Conservation (phyloP, 2,797 vertebrate species). For the Astyanax mexicanus region DNA sequence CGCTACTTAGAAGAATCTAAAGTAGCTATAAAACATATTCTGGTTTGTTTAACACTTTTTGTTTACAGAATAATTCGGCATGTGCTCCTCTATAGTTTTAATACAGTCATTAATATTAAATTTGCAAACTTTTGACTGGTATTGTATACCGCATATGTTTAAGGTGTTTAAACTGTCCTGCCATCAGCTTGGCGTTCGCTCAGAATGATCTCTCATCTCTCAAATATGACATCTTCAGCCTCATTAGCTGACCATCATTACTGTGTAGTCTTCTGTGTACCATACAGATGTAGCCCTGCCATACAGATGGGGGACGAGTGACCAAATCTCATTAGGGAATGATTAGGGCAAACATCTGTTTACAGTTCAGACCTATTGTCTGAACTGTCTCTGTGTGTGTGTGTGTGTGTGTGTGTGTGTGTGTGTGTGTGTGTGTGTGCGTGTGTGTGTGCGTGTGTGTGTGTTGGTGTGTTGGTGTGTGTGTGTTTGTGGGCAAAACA, state of each 20-base stretch:
- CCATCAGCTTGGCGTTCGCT: slow-evolving; percentile 25
- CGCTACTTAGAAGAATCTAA: no score
- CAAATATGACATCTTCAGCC: slow-evolving; percentile 21
- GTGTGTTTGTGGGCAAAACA: slow-evolving; percentile 33
- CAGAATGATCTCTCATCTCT: slow-evolving; percentile 15
- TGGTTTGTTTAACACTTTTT: no score
- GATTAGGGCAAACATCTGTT: slow-evolving; percentile 82
- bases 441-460: slow-evolving; percentile 33
- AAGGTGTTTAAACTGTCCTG: background rate
- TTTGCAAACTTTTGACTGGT: no score
- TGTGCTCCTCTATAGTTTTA: no score
- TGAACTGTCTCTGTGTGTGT: slow-evolving; percentile 46
- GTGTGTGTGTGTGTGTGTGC: no score
- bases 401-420: no score
- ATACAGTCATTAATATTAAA: no score
- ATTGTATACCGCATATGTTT: no score
- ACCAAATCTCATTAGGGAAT: slow-evolving; percentile 81
- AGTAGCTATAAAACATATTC: no score
- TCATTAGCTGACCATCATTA: slow-evolving; percentile 27
- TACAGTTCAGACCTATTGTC: slow-evolving; percentile 70
- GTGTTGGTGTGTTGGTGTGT: no score
- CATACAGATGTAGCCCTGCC: slow-evolving; percentile 63
- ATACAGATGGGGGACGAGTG: slow-evolving; percentile 76
- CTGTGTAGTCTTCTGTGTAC: slow-evolving; percentile 9
- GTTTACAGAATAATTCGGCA: no score